Percentiles rank a stretch among this genome's conserved stretches.
These are phyloP conservation scores for Conistra vaccinii DNA, from an alignment of 2,888 invertebrate genomes.

Conservation along the genomic window DNA sequence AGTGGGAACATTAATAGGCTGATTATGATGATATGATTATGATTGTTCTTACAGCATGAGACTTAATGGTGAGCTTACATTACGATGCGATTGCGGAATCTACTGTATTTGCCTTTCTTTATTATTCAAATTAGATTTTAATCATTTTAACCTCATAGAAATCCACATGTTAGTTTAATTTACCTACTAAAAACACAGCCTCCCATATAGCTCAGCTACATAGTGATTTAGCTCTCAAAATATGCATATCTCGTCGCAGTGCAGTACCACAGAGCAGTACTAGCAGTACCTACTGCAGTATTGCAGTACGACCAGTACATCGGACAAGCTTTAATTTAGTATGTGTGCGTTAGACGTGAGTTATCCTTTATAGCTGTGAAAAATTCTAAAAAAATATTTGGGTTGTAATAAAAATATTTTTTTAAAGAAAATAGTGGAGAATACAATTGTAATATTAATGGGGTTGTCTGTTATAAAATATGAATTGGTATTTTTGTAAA, in stretches of 20 bases:
- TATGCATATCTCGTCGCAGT: slow-evolving; percentile 41
- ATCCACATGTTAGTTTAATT: background rate
- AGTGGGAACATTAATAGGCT: no score
- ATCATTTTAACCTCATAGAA: background rate
- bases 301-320: slow-evolving; percentile 20
- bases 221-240: slow-evolving; percentile 32
- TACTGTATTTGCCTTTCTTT: no score
- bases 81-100: no score
- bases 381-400: background rate
- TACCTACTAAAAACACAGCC: background rate
- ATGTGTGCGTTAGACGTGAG: slow-evolving; percentile 15
- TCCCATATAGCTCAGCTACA: background rate
- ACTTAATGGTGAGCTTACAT: no score
- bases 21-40: no score
- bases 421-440: background rate
- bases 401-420: background rate
- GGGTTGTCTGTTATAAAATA: background rate
- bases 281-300: slow-evolving; percentile 18
- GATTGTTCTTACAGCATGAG: no score
- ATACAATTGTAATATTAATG: background rate
- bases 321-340: slow-evolving; percentile 39
- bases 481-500: no score
- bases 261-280: slow-evolving; percentile 23
- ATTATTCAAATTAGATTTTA: background rate
- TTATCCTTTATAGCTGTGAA: slow-evolving; percentile 24